These are phyloP conservation scores for Ciona savignyi DNA, from an alignment of 23 tunicate species.

Conservation along the genomic window DNA sequence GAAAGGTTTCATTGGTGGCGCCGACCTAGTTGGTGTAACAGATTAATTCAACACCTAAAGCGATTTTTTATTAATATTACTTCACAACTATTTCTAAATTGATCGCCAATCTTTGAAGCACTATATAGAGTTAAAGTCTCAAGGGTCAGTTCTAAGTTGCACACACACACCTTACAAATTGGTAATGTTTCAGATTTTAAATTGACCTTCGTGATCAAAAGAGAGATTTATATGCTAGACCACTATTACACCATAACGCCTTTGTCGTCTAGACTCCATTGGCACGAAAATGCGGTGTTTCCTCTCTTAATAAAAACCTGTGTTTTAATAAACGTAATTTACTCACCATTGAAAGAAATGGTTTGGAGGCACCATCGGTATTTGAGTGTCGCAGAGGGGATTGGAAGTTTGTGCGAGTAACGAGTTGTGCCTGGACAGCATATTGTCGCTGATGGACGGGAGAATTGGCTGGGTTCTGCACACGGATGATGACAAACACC, in stretches of 20 bases:
- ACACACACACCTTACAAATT: not conserved
- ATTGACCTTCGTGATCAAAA: too few species aligned
- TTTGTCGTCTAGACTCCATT: too few species aligned
- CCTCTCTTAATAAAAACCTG: not conserved
- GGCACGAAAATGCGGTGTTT: not conserved
- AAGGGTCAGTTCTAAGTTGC: not conserved
- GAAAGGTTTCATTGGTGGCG: slow-evolving; percentile 48
- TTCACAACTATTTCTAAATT: too few species aligned
- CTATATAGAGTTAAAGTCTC: too few species aligned
- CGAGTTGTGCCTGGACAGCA: slow-evolving; percentile 47
- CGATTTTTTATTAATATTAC: too few species aligned
- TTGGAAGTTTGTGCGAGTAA: slow-evolving; percentile 33
- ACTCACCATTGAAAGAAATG: slow-evolving; percentile 66
- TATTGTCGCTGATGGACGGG: slow-evolving; percentile 62
- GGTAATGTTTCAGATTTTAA: not conserved
- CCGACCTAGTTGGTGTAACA: slow-evolving; percentile 48
- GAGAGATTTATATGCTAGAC: too few species aligned
- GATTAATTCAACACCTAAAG: too few species aligned
- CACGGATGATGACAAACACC: slow-evolving; percentile 33
- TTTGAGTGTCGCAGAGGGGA: slow-evolving; percentile 37
- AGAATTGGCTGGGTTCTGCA: slow-evolving; percentile 56
- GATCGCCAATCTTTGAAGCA: too few species aligned
- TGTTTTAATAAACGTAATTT: not conserved
- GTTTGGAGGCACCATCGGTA: slow-evolving; percentile 64
- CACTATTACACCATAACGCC: too few species aligned